Evolutionary conservation across 2,797 vertebrate species (phyloP), one percentile per base, ranked within the genome.

Genomic region (Pseudomugil gertrudae): DNA sequence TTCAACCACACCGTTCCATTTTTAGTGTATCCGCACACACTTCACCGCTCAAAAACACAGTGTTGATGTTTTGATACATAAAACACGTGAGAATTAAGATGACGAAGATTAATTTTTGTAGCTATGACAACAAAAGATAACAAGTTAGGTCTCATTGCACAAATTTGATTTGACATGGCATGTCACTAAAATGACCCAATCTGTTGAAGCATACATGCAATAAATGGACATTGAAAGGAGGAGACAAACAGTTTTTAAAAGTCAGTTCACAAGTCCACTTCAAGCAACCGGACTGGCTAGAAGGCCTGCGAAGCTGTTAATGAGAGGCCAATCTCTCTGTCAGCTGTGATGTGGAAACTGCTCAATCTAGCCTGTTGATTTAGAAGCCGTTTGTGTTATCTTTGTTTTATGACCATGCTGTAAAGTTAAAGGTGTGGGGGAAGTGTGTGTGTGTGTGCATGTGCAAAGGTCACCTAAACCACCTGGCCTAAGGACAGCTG

Each of bases 401-500:
- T 88, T 86, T 84, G 77, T 81, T 91, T 92, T 90, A 91, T 85
- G 72, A 79, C 84, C 75, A 56, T 7, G 83, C 85, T 76, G 79
- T 91, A 88, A 91, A 91, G 79, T 69, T 80, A 48, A 78, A 87
- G 82, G 66, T 89, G 84, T 78, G 63, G 40, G 70, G 80, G 72
- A 52, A 51, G 64, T 57, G 45, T 66, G 62, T 58, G 57, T 63
- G 50, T 51, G 29, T 32, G 74, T 48, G 63, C 24, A 26, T 38
- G 54, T 21, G 65, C 32, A 51, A 78, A 69, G 75, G 85, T 86
- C 84, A 85, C 60, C 80, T 66, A 43, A 85, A 69, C 86, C 87
- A 92, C 89, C 90, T 90, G 90, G 88, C 72, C 67, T 69, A 73
- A 63, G 67, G 81, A 84, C 90, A 90, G 88, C 90, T 91, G 88